These are phyloP conservation scores for Lepisosteus oculatus DNA, from an alignment of 2,113 vertebrate species.

Conservation along the genomic window DNA sequence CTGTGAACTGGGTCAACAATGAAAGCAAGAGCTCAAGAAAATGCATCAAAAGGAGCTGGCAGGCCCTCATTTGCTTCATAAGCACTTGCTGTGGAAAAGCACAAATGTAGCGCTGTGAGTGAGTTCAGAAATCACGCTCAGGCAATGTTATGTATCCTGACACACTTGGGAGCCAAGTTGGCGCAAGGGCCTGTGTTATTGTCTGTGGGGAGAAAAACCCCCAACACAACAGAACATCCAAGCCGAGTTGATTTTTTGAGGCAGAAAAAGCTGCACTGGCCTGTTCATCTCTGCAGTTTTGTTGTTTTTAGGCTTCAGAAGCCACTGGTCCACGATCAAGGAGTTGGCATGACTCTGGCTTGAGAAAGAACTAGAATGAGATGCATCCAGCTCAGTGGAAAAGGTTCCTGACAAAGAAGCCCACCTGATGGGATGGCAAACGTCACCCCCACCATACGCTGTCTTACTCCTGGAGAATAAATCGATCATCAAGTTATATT, in stretches of 20 bases:
- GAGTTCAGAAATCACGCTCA: slow-evolving; percentile 39
- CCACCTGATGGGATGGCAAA: no score
- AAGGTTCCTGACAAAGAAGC: no score
- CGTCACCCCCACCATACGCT: no score
- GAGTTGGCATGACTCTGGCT: no score
- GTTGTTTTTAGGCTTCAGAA: no score
- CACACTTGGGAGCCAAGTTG: slow-evolving; percentile 26
- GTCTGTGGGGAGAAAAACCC: slow-evolving; percentile 32
- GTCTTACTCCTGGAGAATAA: no score
- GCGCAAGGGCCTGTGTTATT: slow-evolving; percentile 24
- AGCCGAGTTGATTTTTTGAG: slow-evolving; percentile 5
- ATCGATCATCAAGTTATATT: no score
- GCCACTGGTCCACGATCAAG: no score
- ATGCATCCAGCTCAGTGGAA: no score
- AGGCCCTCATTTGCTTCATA: slow-evolving; percentile 51
- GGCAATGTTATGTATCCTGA: slow-evolving; percentile 41
- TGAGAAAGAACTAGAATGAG: no score
- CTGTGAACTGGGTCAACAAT: slow-evolving; percentile 45
- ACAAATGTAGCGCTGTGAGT: slow-evolving; percentile 49
- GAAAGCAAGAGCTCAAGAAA: slow-evolving; percentile 36
- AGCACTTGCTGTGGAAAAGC: slow-evolving; percentile 34
- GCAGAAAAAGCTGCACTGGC: not conserved
- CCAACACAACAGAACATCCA: slow-evolving; percentile 21
- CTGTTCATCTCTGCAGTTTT: slow-evolving; percentile 25
- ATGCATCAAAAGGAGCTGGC: slow-evolving; percentile 45